phyloP scores from a whole-genome alignment of 2,113 vertebrate genomes.

The Microtus oregoni region DNA sequence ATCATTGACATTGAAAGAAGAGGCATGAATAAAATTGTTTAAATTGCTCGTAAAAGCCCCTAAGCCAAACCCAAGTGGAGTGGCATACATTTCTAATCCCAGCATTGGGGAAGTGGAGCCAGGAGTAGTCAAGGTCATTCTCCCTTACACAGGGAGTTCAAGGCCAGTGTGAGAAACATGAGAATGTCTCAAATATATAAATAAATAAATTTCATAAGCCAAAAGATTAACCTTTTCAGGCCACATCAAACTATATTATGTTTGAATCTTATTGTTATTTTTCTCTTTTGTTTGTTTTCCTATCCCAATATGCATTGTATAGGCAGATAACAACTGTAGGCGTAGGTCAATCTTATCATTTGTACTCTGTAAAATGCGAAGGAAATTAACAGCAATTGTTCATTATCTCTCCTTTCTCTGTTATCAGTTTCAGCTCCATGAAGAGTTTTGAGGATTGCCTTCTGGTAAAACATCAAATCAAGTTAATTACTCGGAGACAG shows the following conservation, averaged over 20 bases:
- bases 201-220: not conserved
- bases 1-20: not conserved
- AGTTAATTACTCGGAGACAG: conserved; percentile 76
- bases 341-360: conserved; percentile 64
- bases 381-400: conserved; percentile 66
- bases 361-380: conserved; percentile 54
- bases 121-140: not conserved
- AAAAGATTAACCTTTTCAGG: conserved; percentile 16
- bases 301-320: conserved; percentile 34
- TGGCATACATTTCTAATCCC: not conserved
- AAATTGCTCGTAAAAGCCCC: not conserved
- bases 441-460: conserved; percentile 75
- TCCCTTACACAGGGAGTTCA: not conserved
- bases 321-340: conserved; percentile 50
- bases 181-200: not conserved
- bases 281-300: conserved; percentile 51
- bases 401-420: conserved; percentile 54
- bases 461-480: conserved; percentile 66
- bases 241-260: not conserved
- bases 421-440: conserved; percentile 59
- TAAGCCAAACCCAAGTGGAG: not conserved
- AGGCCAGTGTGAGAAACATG: not conserved
- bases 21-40: conserved; percentile 24
- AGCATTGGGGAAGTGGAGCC: not conserved
- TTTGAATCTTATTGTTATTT: not conserved